phyloP scores from a whole-genome alignment of 2,797 vertebrate genomes.

The Fringilla coelebs region DNA sequence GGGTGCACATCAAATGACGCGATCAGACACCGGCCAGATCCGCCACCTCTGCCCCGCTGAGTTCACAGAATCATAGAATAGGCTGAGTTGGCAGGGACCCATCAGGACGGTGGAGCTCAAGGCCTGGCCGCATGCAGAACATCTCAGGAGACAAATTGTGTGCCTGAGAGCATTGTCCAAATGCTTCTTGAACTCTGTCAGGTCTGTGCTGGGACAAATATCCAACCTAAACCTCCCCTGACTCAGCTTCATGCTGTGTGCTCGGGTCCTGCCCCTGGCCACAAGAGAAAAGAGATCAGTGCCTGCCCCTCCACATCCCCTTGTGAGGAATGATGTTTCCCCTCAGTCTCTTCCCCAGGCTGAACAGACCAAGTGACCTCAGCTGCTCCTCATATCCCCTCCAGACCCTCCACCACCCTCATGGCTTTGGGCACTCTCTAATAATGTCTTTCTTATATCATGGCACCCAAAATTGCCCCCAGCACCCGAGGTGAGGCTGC shows the following conservation, averaged over 20 bases:
- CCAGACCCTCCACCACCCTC: neutral
- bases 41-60: neutral
- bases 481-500: too few relatives aligned
- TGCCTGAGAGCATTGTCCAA: neutral
- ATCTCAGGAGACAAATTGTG: neutral
- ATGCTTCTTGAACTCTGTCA: neutral
- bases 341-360: neutral
- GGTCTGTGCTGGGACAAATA: neutral
- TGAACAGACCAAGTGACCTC: neutral
- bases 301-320: neutral
- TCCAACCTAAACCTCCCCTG: neutral
- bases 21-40: neutral
- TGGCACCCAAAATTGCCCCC: neutral
- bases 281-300: neutral
- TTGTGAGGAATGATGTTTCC: neutral
- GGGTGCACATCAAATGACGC: neutral
- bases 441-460: neutral
- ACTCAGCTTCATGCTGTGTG: neutral
- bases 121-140: neutral
- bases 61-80: neutral
- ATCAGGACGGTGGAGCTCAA: neutral
- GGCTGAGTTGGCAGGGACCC: neutral
- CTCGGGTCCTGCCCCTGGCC: neutral
- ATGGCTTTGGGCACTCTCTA: neutral
- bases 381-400: rapidly evolving